Base-by-base conservation (phyloP, 2,797 vertebrate genomes). In the Petrocephalus schoutedeni region DNA sequence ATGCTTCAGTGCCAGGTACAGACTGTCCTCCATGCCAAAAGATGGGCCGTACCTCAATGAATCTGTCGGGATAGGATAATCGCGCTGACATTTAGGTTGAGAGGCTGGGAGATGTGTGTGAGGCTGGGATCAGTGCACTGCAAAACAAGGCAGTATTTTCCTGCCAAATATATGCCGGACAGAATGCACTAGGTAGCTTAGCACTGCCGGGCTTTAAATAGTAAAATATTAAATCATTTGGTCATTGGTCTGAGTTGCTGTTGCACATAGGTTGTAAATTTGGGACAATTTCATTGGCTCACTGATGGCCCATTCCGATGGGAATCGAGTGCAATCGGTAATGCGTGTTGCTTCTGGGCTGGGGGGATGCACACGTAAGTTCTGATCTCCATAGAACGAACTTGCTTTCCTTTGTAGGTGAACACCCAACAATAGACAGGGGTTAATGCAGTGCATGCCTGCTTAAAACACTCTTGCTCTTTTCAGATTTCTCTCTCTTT, bases 381-480 rank as follows among this genome's bases (percentile, higher is more conserved):
- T 92, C 87, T 88, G 90, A 93, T 92, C 93, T 92, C 91, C 90
- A 91, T 88, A 36, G 28, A 92, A 86, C 19, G 1, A 91, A 91
- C 93, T 93, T 93, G 95, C 91, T 90, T 92, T 89, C 92, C 87
- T 93, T 94, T 93, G 90, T 94, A 93, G 93, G 94, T 95, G 93
- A 91, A 93, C 90, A 91, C 91, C 90, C 91, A 93, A 94, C 93
- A 94, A 95, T 96, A 95, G 94, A 93, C 92, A 91, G 93, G 89
- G 93, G 93, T 94, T 95, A 94, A 94, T 93, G 93, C 93, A 83
- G 90, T 93, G 93, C 92, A 89, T 90, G 91, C 92, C 93, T 91
- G 93, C 92, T 94, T 93, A 93, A 92, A 92, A 92, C 93, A 90
- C 92, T 94, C 94, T 95, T 96, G 94, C 94, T 94, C 95, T 95